Percentiles rank a stretch among this genome's conserved stretches.
phyloP scores from a whole-genome alignment of 1,140 invertebrate species.

The Cydia strobilella region DNA sequence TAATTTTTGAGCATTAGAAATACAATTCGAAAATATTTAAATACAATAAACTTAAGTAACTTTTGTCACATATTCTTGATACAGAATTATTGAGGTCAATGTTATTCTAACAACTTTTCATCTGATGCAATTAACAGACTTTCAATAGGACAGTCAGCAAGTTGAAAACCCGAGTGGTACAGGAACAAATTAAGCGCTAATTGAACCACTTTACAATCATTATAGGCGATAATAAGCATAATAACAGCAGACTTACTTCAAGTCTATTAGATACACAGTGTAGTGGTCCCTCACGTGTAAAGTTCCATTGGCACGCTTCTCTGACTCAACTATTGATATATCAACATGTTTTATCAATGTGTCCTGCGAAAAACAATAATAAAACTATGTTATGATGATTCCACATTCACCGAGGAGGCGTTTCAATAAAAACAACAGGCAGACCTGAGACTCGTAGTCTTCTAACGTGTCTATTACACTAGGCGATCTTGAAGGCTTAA shows the following conservation, averaged over 20 bases:
- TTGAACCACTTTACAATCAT: conserved; percentile 41
- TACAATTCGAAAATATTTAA: neutral
- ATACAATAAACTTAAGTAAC: neutral
- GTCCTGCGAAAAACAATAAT: conserved; percentile 81
- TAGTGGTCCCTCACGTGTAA: conserved; percentile 91
- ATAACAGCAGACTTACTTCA: conserved; percentile 82
- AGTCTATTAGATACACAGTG: conserved; percentile 91
- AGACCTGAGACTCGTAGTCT: conserved; percentile 68
- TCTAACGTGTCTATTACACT: conserved; percentile 61
- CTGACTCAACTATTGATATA: conserved; percentile 91
- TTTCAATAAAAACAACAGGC: conserved; percentile 41
- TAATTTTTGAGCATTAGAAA: too few relatives aligned
- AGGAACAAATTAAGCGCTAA: conserved; percentile 34
- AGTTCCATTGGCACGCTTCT: conserved; percentile 89
- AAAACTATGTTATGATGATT: conserved; percentile 45
- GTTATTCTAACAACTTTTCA: neutral
- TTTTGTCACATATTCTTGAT: neutral
- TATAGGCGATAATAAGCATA: conserved; percentile 46
- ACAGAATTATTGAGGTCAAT: conserved; percentile 8
- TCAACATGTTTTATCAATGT: conserved; percentile 88
- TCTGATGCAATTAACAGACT: neutral
- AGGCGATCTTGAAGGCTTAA: conserved; percentile 57
- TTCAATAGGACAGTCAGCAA: neutral
- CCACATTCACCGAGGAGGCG: conserved; percentile 11
- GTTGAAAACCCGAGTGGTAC: neutral